Evolutionary conservation across 2,888 invertebrate species (phyloP).

Genomic region (Xestia c-nigrum): DNA sequence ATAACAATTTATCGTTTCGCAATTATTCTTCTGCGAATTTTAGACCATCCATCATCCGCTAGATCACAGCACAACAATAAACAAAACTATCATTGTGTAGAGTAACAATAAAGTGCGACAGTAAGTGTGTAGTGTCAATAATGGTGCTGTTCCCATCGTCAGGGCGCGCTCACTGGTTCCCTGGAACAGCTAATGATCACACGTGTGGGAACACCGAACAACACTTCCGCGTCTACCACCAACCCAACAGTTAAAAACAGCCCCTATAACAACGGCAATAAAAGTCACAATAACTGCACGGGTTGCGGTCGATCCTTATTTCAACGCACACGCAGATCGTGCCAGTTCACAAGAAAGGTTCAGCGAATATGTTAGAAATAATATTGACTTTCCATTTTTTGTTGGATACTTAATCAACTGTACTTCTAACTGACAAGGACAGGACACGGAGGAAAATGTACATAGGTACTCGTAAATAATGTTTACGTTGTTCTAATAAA

Average conservation of each 20-base stretch:
- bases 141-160: constrained; percentile 79
- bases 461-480: constrained; percentile 1
- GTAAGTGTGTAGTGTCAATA: constrained; percentile 72
- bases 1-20: neutral
- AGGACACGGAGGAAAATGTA: neutral
- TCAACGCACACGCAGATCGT: constrained; percentile 65
- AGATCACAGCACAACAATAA: constrained; percentile 28
- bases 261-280: constrained; percentile 19
- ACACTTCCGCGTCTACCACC: constrained; percentile 76
- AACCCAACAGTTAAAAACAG: constrained; percentile 19
- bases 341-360: constrained; percentile 63
- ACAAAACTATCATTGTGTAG: constrained; percentile 47
- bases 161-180: constrained; percentile 70
- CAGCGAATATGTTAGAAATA: constrained; percentile 65
- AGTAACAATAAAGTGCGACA: constrained; percentile 54
- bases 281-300: constrained; percentile 26
- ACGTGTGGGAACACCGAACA: constrained; percentile 79
- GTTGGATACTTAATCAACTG: constrained; percentile 39
- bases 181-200: constrained; percentile 84
- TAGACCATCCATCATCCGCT: constrained; percentile 26
- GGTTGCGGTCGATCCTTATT: constrained; percentile 51
- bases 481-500: neutral
- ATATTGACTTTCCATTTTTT: constrained; percentile 54
- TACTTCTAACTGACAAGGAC: constrained; percentile 33
- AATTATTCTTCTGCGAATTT: constrained; percentile 11